Evolutionary conservation across 1,140 invertebrate genomes (phyloP), one percentile per base, ranked within the genome.

Genomic region (Drosophila neocordata): DNA sequence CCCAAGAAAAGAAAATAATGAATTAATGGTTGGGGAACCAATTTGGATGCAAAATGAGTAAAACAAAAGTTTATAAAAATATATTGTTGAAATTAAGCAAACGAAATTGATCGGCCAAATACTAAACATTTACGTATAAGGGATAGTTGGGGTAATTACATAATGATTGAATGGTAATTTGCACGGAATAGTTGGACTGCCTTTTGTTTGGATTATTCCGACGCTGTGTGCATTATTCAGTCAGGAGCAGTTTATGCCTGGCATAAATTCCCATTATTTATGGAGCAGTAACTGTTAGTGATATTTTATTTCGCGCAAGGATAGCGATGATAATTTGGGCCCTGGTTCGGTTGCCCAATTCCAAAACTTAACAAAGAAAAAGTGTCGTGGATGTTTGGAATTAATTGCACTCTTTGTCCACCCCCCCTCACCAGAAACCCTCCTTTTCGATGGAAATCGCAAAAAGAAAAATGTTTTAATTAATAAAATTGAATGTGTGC

Each of bases 261-360:
- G 82, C 82, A 89, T 90, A 91, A 90, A 91, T 91, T 91, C 82
- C 76, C 85, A 91, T 91, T 91, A 91, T 91, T 91, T 91, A 91
- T 91, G 79, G 79, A 69, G 85, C 89, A 80, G 79, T 87, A 77
- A 82, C 89, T 90, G 89, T 90, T 90, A 90, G 84, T 90, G 89
- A 90, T 90, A 90, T 90, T 90, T 90, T 88, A 90, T 87, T 80
- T 90, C 73, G 87, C 82, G 88, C 87, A 87, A 82, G 82, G 78
- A 79, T 69, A 77, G 76, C 69, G 66, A 58, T 78, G 62, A 87
- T 88, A 87, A 76, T 87, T 88, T 79, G 76, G 72, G 68, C 78
- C 74, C 68, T 20, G 41, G 41, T 20, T 48, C 15, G 15, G 41
- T 48, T 20, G 15, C 20, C 41, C 41, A 37, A 63, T 69, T 56